Conservation (phyloP, 2,797 vertebrate genomes). For the Amazona finschi region DNA sequence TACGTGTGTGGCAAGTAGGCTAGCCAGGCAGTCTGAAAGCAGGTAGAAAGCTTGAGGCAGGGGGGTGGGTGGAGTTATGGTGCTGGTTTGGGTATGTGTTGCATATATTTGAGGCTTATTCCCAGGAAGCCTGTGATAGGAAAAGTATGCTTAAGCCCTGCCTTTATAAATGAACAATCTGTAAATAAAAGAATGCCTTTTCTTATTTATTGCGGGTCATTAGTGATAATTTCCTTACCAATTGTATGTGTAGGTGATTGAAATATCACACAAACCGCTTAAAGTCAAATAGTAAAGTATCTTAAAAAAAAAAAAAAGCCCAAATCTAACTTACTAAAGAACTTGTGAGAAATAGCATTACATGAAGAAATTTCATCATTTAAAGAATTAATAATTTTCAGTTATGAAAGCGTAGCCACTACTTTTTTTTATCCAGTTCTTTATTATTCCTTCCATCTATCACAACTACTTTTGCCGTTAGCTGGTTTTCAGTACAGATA, state of each 20-base stretch:
- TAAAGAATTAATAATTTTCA: background rate
- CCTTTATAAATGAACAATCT: background rate
- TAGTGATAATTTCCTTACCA: background rate
- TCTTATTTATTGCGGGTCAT: background rate
- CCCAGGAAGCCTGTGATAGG: background rate
- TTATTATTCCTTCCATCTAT: background rate
- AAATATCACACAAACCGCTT: background rate
- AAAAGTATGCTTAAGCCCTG: background rate
- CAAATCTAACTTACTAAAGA: background rate
- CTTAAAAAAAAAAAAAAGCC: background rate
- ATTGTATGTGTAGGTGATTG: background rate
- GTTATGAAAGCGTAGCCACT: background rate
- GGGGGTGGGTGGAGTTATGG: background rate
- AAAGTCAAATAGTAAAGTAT: background rate
- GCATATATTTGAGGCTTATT: background rate
- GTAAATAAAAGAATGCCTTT: background rate
- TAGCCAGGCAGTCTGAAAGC: conserved; percentile 11
- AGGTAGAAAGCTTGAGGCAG: background rate
- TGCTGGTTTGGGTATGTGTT: background rate
- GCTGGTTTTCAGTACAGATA: background rate
- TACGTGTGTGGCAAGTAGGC: background rate
- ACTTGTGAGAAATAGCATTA: background rate
- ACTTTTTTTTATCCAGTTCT: background rate
- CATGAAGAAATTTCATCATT: background rate
- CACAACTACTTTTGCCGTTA: background rate